Evolutionary conservation across 2,888 invertebrate genomes (phyloP).

Genomic region (Patella pellucida): DNA sequence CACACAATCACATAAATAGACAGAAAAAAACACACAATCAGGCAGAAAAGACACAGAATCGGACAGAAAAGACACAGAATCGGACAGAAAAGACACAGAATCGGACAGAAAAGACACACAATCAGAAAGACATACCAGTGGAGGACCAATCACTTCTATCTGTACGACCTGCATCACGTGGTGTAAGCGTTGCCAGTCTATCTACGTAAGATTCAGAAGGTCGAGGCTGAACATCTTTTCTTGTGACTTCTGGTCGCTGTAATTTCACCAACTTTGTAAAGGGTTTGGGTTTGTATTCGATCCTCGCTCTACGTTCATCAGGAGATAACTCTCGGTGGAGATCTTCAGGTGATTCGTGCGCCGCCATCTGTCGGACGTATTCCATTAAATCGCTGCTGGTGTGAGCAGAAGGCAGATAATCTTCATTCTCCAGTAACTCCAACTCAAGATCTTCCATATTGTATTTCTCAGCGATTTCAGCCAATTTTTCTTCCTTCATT

Average conservation of each 20-base stretch:
- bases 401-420: neutral
- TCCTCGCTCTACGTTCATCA: neutral
- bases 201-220: conserved; percentile 32
- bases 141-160: too few relatives aligned
- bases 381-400: conserved; percentile 41
- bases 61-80: too few relatives aligned
- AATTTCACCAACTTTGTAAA: conserved; percentile 59
- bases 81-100: too few relatives aligned
- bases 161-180: conserved; percentile 1
- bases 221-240: conserved; percentile 40
- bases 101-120: too few relatives aligned
- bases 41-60: too few relatives aligned
- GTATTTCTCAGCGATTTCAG: neutral
- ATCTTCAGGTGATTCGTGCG: conserved; percentile 37
- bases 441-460: neutral
- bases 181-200: conserved; percentile 19
- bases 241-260: conserved; percentile 64
- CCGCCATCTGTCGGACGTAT: conserved; percentile 45
- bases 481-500: neutral
- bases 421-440: neutral
- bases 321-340: neutral
- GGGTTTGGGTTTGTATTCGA: conserved; percentile 52
- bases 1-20: too few relatives aligned
- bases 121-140: too few relatives aligned
- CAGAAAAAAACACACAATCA: too few relatives aligned